Evolutionary conservation across 2,888 invertebrate genomes (phyloP).

Genomic region (Liopterus haemorrhoidalis): DNA sequence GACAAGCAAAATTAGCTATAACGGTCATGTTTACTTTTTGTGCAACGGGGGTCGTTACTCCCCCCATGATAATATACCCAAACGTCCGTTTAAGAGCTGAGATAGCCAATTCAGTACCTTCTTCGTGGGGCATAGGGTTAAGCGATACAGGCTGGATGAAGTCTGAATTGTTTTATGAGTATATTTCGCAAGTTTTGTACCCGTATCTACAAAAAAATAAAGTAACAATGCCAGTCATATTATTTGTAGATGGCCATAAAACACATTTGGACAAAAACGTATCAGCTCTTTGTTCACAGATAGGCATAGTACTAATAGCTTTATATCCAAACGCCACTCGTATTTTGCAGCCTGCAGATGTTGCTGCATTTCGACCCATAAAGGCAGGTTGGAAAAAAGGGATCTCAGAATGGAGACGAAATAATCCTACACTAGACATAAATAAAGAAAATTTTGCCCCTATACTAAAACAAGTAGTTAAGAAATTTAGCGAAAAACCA

Average conservation of each 20-base stretch:
- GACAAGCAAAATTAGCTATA: constrained; percentile 35
- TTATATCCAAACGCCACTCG: constrained; percentile 35
- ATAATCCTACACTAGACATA: constrained; percentile 30
- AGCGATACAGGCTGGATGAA: constrained; percentile 44
- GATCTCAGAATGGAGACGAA: constrained; percentile 28
- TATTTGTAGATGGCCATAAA: constrained; percentile 38
- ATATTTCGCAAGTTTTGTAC: constrained; percentile 38
- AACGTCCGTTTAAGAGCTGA: constrained; percentile 38
- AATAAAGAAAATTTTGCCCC: constrained; percentile 32
- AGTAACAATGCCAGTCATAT: constrained; percentile 37
- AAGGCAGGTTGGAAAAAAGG: constrained; percentile 31
- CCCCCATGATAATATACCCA: constrained; percentile 40
- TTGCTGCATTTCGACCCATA: constrained; percentile 31
- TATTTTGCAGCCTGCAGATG: constrained; percentile 34
- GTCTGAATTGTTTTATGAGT: constrained; percentile 41
- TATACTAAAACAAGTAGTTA: constrained; percentile 26
- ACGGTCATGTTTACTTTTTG: constrained; percentile 41
- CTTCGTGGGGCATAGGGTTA: constrained; percentile 40
- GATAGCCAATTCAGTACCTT: constrained; percentile 37
- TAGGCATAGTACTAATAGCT: constrained; percentile 29
- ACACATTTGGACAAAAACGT: constrained; percentile 13
- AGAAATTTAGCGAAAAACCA: background rate
- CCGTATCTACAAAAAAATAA: constrained; percentile 34
- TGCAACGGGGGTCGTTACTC: constrained; percentile 35
- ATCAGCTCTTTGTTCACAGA: constrained; percentile 9